Conservation (phyloP, 2,797 vertebrate species). For the Ambastaia sidthimunki region DNA sequence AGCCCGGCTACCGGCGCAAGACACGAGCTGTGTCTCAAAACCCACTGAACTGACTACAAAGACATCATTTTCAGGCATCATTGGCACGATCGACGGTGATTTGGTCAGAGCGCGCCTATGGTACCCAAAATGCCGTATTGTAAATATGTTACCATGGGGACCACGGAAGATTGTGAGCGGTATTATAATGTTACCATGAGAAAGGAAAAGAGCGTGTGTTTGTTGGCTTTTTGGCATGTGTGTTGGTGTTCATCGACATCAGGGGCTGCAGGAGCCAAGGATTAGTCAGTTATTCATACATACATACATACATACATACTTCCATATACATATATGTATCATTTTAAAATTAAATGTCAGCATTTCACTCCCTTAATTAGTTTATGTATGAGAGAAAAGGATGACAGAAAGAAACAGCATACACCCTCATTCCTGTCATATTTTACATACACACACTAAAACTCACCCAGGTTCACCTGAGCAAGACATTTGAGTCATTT, state of each 20-base stretch:
- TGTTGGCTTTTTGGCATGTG: neutral
- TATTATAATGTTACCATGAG: neutral
- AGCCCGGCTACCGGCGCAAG: slow-evolving; percentile 24
- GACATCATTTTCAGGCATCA: neutral
- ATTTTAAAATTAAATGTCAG: neutral
- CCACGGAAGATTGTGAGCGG: neutral
- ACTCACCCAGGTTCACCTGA: slow-evolving; percentile 43
- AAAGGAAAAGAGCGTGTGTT: neutral
- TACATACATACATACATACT: no score
- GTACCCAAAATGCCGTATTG: neutral
- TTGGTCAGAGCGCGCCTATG: neutral
- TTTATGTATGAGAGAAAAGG: slow-evolving; percentile 4
- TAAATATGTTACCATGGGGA: slow-evolving; percentile 21
- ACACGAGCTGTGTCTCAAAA: slow-evolving; percentile 51
- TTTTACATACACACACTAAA: slow-evolving; percentile 55
- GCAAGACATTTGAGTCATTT: slow-evolving; percentile 21
- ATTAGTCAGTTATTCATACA: neutral
- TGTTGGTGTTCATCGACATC: neutral
- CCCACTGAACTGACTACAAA: slow-evolving; percentile 1
- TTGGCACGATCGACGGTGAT: neutral
- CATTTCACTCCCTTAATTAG: neutral
- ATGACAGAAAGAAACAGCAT: slow-evolving; percentile 16
- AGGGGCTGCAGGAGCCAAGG: neutral
- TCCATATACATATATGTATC: neutral
- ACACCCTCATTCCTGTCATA: slow-evolving; percentile 52